phyloP scores from a whole-genome alignment of 2,797 vertebrate species.

The Bradypodion ventrale region DNA sequence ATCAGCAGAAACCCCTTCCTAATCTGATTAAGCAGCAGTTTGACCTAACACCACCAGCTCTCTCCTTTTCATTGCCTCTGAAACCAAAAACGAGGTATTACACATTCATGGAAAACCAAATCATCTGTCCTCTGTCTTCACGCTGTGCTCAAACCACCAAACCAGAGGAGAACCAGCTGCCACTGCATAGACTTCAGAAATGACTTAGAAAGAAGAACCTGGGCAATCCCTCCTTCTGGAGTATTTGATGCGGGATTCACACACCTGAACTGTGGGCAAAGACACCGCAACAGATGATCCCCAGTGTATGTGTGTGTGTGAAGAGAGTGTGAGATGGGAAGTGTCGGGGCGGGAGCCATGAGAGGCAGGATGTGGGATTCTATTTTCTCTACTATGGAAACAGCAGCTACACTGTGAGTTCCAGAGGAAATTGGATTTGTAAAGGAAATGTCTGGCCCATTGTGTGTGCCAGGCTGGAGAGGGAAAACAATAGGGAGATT shows the following conservation, averaged over 20 bases:
- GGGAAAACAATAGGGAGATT: background rate
- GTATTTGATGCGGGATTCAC: slow-evolving; percentile 58
- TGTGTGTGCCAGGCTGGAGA: background rate
- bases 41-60: background rate
- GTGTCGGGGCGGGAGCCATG: background rate
- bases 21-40: slow-evolving; percentile 80
- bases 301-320: background rate
- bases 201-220: background rate
- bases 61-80: slow-evolving; percentile 1
- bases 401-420: background rate
- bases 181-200: background rate
- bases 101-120: background rate
- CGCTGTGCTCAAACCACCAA: background rate
- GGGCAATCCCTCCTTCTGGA: slow-evolving; percentile 21
- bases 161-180: background rate
- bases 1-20: slow-evolving; percentile 77
- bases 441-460: slow-evolving; percentile 30
- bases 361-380: slow-evolving; percentile 23
- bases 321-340: background rate
- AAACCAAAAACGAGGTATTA: slow-evolving; percentile 2
- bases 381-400: slow-evolving; percentile 30
- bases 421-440: slow-evolving; percentile 32
- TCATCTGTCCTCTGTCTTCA: background rate
- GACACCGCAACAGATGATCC: background rate
- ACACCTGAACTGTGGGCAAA: background rate